These are phyloP conservation scores for Cepphus grylle DNA, from an alignment of 2,113 vertebrate species.

Conservation along the genomic window DNA sequence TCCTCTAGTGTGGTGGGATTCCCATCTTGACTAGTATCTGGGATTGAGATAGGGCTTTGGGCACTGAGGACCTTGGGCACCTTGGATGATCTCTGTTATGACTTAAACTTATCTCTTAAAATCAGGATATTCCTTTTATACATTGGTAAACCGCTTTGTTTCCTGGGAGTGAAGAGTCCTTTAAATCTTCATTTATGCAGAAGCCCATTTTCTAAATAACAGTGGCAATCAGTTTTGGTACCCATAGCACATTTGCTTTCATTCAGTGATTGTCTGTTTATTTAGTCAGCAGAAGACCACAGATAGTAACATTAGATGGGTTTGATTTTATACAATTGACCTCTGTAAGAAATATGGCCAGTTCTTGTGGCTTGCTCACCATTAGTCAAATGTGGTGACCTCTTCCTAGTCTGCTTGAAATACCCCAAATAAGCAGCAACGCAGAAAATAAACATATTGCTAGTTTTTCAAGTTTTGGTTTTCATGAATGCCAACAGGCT, in stretches of 20 bases:
- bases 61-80: neutral
- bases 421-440: neutral
- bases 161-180: neutral
- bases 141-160: neutral
- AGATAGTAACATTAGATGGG: neutral
- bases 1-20: conserved; percentile 51
- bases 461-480: neutral
- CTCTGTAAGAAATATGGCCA: neutral
- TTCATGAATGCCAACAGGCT: neutral
- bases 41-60: neutral
- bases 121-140: neutral
- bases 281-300: neutral
- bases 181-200: neutral
- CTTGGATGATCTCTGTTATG: neutral
- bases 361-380: neutral
- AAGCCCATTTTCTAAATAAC: neutral
- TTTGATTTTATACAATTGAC: neutral
- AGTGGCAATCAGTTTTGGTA: neutral
- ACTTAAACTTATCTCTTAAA: neutral
- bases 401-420: neutral
- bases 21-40: conserved; percentile 18
- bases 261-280: neutral
- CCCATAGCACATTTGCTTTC: neutral
- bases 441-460: neutral
- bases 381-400: neutral